phyloP scores from a whole-genome alignment of 2,797 vertebrate species.

The Euthynnus affinis region DNA sequence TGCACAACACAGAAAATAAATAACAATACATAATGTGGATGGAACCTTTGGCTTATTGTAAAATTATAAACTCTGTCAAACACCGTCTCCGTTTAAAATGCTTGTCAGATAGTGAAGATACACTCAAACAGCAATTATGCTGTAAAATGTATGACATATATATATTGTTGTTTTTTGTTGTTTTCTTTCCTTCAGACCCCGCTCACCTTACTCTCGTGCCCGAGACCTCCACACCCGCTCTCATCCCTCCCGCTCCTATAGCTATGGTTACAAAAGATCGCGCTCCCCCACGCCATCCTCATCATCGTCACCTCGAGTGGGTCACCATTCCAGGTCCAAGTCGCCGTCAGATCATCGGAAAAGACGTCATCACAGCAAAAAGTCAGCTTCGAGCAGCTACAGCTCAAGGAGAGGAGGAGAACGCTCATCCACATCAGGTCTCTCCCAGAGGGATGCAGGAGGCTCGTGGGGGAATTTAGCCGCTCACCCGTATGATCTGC shows the following conservation, averaged over 20 bases:
- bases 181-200: constrained; percentile 41
- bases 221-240: constrained; percentile 86
- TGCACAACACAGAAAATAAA: neutral
- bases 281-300: constrained; percentile 91
- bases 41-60: neutral
- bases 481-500: constrained; percentile 64
- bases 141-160: neutral
- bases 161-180: neutral
- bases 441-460: constrained; percentile 56
- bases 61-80: neutral
- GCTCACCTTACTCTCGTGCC: constrained; percentile 88
- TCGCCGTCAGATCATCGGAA: constrained; percentile 87
- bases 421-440: constrained; percentile 63
- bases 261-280: constrained; percentile 92
- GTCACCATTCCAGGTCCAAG: constrained; percentile 87
- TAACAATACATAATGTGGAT: too few species aligned
- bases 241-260: constrained; percentile 88
- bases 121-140: neutral
- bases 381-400: constrained; percentile 80
- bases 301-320: constrained; percentile 77
- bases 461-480: constrained; percentile 54
- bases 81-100: too few species aligned
- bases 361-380: constrained; percentile 82
- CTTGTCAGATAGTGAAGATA: neutral
- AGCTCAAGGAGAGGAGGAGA: constrained; percentile 42